Evolutionary conservation across 2,888 invertebrate genomes (phyloP).

Genomic region (Rhagophthalmus giganteus): DNA sequence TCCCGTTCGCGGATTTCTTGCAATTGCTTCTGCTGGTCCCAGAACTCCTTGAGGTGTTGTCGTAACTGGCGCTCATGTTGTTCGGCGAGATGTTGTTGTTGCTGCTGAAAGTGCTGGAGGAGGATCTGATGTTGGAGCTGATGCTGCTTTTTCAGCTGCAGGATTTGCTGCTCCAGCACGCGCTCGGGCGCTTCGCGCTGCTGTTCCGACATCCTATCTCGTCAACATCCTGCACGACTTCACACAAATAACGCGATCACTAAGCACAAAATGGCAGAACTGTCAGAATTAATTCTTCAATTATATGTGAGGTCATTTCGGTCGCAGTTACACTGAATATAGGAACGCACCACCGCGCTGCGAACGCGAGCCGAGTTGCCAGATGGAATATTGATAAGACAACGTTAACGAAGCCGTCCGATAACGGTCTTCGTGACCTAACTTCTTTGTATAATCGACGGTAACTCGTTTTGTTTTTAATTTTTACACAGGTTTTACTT

Average conservation of each 20-base stretch:
- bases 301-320: slow-evolving; percentile 55
- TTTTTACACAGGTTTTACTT: slow-evolving; percentile 19
- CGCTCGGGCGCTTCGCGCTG: slow-evolving; percentile 52
- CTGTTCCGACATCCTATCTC: slow-evolving; percentile 49
- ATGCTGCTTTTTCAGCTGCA: slow-evolving; percentile 91
- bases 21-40: slow-evolving; percentile 88
- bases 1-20: slow-evolving; percentile 76
- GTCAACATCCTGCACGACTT: slow-evolving; percentile 27
- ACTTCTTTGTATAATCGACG: slow-evolving; percentile 6
- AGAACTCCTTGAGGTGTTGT: slow-evolving; percentile 87
- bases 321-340: slow-evolving; percentile 44
- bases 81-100: slow-evolving; percentile 86
- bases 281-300: slow-evolving; percentile 51
- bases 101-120: slow-evolving; percentile 88
- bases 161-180: slow-evolving; percentile 56
- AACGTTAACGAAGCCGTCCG: slow-evolving; percentile 7
- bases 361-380: slow-evolving; percentile 48
- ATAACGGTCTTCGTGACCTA: slow-evolving; percentile 2
- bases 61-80: slow-evolving; percentile 88
- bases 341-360: slow-evolving; percentile 38
- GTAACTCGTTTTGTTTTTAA: slow-evolving; percentile 20
- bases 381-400: slow-evolving; percentile 35
- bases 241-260: slow-evolving; percentile 35
- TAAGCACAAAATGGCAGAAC: slow-evolving; percentile 46
- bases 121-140: slow-evolving; percentile 90